Percentiles rank a stretch among this genome's conserved stretches.
phyloP scores from a whole-genome alignment of 2,888 invertebrate genomes.

The Tortricodes alternella region DNA sequence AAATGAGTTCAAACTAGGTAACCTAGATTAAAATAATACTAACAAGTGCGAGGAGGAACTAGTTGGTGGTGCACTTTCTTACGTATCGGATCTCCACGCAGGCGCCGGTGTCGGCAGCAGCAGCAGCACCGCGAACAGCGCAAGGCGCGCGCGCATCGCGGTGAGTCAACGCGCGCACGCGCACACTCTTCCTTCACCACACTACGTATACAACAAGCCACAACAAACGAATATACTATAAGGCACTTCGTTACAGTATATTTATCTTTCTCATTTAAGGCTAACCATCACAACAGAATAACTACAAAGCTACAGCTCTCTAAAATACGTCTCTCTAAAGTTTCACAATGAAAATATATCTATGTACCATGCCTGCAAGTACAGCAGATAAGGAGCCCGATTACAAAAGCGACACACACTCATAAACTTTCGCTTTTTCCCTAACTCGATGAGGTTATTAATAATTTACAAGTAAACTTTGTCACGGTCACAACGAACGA shows the following conservation, averaged over 20 bases:
- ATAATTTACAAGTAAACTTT: slow-evolving; percentile 49
- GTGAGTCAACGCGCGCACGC: slow-evolving; percentile 58
- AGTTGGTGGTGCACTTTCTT: slow-evolving; percentile 40
- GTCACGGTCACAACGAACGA: slow-evolving; percentile 30
- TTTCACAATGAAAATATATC: slow-evolving; percentile 6
- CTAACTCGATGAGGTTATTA: slow-evolving; percentile 53
- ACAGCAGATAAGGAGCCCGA: slow-evolving; percentile 66
- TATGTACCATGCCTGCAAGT: slow-evolving; percentile 43
- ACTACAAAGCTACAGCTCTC: slow-evolving; percentile 29
- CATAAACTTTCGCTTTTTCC: slow-evolving; percentile 55
- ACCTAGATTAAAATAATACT: slow-evolving; percentile 15
- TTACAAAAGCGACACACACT: slow-evolving; percentile 56
- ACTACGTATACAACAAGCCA: too few species aligned
- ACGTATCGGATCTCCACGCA: slow-evolving; percentile 57
- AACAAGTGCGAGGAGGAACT: slow-evolving; percentile 4
- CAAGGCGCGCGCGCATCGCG: slow-evolving; percentile 59
- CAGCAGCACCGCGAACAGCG: slow-evolving; percentile 57
- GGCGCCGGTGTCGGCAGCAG: slow-evolving; percentile 63
- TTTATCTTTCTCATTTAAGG: slow-evolving; percentile 52
- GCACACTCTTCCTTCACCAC: slow-evolving; percentile 36
- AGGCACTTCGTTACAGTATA: slow-evolving; percentile 72
- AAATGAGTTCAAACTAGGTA: slow-evolving; percentile 19
- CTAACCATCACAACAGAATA: slow-evolving; percentile 38
- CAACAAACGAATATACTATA: slow-evolving; percentile 44
- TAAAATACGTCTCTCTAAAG: slow-evolving; percentile 32